A percentile compares a stretch with the other conserved stretches of the same genome.
Conservation (phyloP, 2,888 invertebrate genomes). For the Smittia aterrima region DNA sequence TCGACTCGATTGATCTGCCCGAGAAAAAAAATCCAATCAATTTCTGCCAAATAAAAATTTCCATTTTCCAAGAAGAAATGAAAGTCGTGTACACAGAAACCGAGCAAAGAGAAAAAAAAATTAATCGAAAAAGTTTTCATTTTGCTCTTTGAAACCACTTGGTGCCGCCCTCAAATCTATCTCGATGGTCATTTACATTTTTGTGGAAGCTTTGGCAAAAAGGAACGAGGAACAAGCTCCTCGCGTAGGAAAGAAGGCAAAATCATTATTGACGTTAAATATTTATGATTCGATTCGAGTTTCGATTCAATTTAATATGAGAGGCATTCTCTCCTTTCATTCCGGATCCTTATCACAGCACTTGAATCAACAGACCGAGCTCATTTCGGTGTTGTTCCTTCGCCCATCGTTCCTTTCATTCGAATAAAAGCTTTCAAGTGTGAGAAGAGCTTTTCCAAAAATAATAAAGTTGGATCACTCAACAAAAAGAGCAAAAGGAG, state of each 20-base stretch:
- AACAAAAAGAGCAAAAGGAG: not conserved
- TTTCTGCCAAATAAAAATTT: not conserved
- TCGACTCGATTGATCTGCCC: not conserved
- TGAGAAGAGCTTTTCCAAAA: not conserved
- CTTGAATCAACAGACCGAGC: no score
- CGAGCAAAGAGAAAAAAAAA: not conserved
- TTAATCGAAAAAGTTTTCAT: constrained; percentile 33
- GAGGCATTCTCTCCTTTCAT: not conserved
- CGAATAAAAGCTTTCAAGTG: no score
- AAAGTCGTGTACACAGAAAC: not conserved
- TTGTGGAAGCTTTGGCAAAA: not conserved
- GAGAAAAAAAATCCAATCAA: not conserved
- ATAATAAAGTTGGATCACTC: not conserved
- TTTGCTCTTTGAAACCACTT: not conserved
- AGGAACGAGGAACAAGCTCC: no score
- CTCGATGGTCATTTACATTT: constrained; percentile 32
- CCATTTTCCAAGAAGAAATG: not conserved
- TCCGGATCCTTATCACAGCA: no score
- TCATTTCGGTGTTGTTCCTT: no score
- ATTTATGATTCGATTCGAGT: constrained; percentile 5
- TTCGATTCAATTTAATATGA: not conserved
- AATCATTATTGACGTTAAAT: not conserved
- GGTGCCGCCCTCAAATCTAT: not conserved
- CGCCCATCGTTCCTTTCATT: no score
- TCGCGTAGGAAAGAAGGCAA: not conserved